Percentiles rank a stretch among this genome's conserved stretches.
Conservation (phyloP, 2,797 vertebrate genomes). For the Bovichtus diacanthus region DNA sequence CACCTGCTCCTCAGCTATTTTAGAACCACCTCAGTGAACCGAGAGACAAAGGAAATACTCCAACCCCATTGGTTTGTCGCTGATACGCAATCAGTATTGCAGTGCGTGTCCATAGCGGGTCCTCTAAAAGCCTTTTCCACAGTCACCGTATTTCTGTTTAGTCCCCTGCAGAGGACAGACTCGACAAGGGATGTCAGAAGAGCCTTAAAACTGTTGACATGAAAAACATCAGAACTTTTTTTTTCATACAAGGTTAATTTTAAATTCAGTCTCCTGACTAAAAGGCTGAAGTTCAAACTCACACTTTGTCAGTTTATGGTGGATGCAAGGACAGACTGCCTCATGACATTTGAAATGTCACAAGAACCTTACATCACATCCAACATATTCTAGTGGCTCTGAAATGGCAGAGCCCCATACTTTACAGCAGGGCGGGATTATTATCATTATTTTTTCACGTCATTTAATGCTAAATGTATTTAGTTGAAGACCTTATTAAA, state of each 20-base stretch:
- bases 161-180: not conserved
- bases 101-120: not conserved
- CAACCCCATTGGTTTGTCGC: not conserved
- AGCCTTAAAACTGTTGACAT: not conserved
- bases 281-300: conserved; percentile 4
- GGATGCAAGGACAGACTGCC: conserved; percentile 10
- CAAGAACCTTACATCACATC: conserved; percentile 33
- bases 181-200: not conserved
- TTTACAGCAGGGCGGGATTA: not conserved
- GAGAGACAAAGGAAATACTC: not conserved
- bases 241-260: not conserved
- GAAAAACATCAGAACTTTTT: not conserved
- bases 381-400: conserved; percentile 4
- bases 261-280: not conserved
- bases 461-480: conserved; percentile 12
- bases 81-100: not conserved
- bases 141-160: not conserved
- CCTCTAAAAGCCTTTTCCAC: not conserved
- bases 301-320: conserved; percentile 5
- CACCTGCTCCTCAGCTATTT: no score
- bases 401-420: conserved; percentile 10
- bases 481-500: conserved; percentile 16
- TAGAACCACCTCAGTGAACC: not conserved
- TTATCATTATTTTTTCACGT: conserved; percentile 17
- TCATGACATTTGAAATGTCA: conserved; percentile 51